Conservation (phyloP, 1,140 invertebrate genomes). For the Drosophila athabasca region DNA sequence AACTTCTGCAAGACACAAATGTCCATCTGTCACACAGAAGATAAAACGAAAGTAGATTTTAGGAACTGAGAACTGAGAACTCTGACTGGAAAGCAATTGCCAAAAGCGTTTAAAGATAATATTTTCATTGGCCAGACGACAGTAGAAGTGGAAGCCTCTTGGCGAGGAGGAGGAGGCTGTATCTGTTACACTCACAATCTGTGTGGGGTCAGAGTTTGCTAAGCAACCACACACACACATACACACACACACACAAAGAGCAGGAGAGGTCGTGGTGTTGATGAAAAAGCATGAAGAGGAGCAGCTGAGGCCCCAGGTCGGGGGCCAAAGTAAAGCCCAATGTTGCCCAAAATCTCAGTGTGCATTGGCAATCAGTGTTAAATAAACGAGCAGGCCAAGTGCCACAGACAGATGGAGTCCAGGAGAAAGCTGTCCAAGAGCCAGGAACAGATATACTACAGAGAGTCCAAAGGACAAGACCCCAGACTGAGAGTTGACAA, state of each 20-base stretch:
- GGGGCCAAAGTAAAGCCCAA: constrained; percentile 18
- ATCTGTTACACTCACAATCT: constrained; percentile 50
- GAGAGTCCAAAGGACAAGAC: too few relatives aligned
- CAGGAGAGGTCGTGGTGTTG: constrained; percentile 14
- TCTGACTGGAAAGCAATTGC: constrained; percentile 23
- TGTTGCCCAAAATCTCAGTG: constrained; percentile 65
- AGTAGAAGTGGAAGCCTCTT: background rate
- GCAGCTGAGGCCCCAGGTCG: background rate
- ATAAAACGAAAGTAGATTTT: constrained; percentile 27
- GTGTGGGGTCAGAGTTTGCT: constrained; percentile 59
- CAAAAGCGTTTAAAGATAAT: constrained; percentile 57
- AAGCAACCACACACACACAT: constrained; percentile 40
- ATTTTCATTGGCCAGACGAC: constrained; percentile 25
- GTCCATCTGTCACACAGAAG: constrained; percentile 18
- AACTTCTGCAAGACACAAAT: constrained; percentile 29
- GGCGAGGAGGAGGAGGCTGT: constrained; percentile 2
- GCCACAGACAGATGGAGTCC: constrained; percentile 7
- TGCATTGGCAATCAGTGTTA: constrained; percentile 80
- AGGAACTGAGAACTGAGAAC: background rate
- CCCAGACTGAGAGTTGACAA: constrained; percentile 33
- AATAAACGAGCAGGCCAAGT: constrained; percentile 69
- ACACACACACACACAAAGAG: background rate
- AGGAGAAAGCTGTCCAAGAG: background rate
- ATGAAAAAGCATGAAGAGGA: too few relatives aligned
- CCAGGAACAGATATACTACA: too few relatives aligned